Evolutionary conservation across 2,113 vertebrate genomes (phyloP).

Genomic region (Ammodytes dubius): DNA sequence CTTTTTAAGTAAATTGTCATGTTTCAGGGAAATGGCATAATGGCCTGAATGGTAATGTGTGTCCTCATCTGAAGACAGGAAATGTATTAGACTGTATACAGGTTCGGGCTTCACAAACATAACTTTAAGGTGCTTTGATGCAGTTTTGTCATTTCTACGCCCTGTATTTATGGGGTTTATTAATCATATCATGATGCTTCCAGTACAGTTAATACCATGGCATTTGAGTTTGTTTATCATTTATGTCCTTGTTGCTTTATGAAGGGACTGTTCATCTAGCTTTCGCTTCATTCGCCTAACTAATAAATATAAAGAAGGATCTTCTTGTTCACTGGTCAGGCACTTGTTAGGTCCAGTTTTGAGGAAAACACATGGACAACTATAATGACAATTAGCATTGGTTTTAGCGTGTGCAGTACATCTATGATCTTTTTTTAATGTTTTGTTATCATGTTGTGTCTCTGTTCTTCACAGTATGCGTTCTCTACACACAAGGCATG

Average conservation of each 20-base stretch:
- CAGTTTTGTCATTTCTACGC: conserved; percentile 20
- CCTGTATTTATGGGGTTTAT: conserved; percentile 9
- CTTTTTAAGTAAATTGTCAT: conserved; percentile 33
- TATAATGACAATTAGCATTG: neutral
- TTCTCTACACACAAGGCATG: conserved; percentile 95
- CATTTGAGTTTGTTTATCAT: conserved; percentile 23
- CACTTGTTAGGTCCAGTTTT: neutral
- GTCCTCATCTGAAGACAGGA: conserved; percentile 12
- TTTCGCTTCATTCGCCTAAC: neutral
- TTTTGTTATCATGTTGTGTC: neutral
- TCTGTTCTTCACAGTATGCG: conserved; percentile 90
- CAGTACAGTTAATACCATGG: neutral
- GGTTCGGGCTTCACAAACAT: conserved; percentile 15
- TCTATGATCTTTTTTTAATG: neutral
- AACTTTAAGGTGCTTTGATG: conserved; percentile 54
- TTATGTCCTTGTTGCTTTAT: neutral
- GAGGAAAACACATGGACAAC: neutral
- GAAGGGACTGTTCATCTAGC: neutral
- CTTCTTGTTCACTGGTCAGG: neutral
- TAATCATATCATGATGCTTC: conserved; percentile 29
- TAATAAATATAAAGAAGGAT: neutral
- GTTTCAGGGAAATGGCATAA: conserved; percentile 59
- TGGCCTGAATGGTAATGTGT: conserved; percentile 36
- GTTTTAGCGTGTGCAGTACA: neutral
- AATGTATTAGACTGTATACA: neutral